phyloP scores from a whole-genome alignment of 2,888 invertebrate species.

The Torymus texanus region DNA sequence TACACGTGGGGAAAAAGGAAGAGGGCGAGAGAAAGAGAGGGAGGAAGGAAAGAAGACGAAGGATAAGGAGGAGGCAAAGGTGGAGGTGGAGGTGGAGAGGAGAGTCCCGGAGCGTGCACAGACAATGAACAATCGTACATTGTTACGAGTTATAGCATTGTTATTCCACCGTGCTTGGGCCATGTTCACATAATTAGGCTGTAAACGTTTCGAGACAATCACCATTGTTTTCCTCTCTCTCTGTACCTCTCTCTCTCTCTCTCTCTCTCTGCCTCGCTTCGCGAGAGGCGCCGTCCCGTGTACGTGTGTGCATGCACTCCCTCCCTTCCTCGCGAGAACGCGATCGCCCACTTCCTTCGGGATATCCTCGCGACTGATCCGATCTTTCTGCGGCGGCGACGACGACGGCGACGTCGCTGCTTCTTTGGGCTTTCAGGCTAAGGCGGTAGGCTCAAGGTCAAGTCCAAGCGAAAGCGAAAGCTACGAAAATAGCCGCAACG shows the following conservation, averaged over 20 bases:
- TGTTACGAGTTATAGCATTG: slow-evolving; percentile 76
- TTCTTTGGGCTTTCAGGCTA: background rate
- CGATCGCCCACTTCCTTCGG: slow-evolving; percentile 47
- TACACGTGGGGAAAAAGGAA: slow-evolving; percentile 44
- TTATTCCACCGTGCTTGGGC: slow-evolving; percentile 73
- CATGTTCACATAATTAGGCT: slow-evolving; percentile 76
- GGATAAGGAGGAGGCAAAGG: slow-evolving; percentile 27
- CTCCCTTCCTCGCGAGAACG: background rate
- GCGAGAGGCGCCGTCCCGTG: slow-evolving; percentile 33
- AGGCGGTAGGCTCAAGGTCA: slow-evolving; percentile 46
- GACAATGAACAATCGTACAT: slow-evolving; percentile 76
- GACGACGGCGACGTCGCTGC: background rate
- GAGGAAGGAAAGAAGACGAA: background rate
- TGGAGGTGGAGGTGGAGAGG: background rate
- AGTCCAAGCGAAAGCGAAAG: slow-evolving; percentile 51
- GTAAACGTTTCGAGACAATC: slow-evolving; percentile 75
- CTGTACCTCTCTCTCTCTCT: background rate
- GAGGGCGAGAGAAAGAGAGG: slow-evolving; percentile 20
- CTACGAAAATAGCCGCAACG: slow-evolving; percentile 1
- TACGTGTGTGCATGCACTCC: background rate
- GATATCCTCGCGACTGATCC: slow-evolving; percentile 40
- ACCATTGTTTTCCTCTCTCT: slow-evolving; percentile 70
- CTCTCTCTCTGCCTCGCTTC: slow-evolving; percentile 2
- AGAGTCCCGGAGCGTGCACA: slow-evolving; percentile 56
- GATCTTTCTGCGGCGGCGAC: slow-evolving; percentile 6